phyloP scores from a whole-genome alignment of 2,888 invertebrate species.

The Troglohyphantes excavatus region DNA sequence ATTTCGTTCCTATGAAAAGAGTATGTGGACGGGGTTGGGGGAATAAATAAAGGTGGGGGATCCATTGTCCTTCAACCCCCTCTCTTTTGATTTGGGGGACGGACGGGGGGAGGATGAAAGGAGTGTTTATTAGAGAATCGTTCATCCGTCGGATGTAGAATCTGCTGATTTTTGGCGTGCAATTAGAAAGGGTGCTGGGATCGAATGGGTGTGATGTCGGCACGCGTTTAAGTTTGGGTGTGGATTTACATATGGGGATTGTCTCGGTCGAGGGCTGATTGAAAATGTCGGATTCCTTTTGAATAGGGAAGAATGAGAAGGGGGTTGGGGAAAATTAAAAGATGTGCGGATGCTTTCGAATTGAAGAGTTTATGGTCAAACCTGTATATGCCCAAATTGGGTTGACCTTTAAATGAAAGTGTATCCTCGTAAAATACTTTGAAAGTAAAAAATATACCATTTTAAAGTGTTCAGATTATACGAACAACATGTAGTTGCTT shows the following conservation, averaged over 20 bases:
- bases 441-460: too few species aligned
- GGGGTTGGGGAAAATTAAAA: too few species aligned
- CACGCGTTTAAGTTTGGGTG: background rate
- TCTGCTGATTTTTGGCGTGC: constrained; percentile 26
- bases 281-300: background rate
- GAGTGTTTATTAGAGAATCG: constrained; percentile 3
- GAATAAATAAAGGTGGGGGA: constrained; percentile 6
- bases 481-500: too few species aligned
- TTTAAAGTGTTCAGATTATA: too few species aligned
- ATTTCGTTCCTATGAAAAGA: background rate
- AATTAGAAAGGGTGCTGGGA: constrained; percentile 5
- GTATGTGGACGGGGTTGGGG: background rate
- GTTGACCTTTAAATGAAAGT: too few species aligned
- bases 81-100: constrained; percentile 44
- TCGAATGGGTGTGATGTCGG: background rate
- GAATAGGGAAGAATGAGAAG: too few species aligned
- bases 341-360: too few species aligned
- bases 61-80: background rate
- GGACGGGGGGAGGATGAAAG: background rate
- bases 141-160: background rate
- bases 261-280: background rate
- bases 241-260: constrained; percentile 2
- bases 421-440: too few species aligned
- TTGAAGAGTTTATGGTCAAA: too few species aligned
- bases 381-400: too few species aligned